A percentile compares a stretch with the other conserved stretches of the same genome.
These are phyloP conservation scores for Toxostoma redivivum DNA, from an alignment of 2,113 vertebrate genomes.

Conservation along the genomic window DNA sequence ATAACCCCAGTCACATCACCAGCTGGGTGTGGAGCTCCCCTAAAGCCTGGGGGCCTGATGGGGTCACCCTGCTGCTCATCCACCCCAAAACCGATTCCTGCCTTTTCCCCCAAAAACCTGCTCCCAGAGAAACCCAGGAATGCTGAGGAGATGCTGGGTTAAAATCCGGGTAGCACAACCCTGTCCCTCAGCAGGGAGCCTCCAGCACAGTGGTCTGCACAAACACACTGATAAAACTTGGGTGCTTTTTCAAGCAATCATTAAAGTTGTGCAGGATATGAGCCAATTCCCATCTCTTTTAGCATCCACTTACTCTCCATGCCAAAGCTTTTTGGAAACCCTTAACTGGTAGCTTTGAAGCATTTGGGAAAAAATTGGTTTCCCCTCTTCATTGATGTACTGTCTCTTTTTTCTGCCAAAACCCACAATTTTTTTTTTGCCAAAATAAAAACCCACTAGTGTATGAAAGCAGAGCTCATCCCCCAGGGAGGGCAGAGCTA, in stretches of 20 bases:
- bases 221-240: not conserved
- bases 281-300: conserved; percentile 45
- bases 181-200: not conserved
- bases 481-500: conserved; percentile 23
- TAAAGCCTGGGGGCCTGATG: not conserved
- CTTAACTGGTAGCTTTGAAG: conserved; percentile 43
- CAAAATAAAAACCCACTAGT: conserved; percentile 55
- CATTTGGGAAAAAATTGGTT: conserved; percentile 37
- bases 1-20: not conserved
- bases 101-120: not conserved
- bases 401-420: conserved; percentile 65
- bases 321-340: conserved; percentile 53
- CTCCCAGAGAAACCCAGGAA: not conserved
- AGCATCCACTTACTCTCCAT: conserved; percentile 17
- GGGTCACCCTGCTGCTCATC: not conserved
- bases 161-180: not conserved
- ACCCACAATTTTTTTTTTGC: conserved; percentile 24
- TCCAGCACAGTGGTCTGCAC: conserved; percentile 14
- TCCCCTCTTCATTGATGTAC: conserved; percentile 51
- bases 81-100: not conserved
- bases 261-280: not conserved
- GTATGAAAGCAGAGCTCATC: conserved; percentile 43
- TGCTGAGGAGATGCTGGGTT: not conserved
- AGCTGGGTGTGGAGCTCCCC: not conserved
- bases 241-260: not conserved